A percentile compares a stretch with the other conserved stretches of the same genome.
Conservation (phyloP, 2,888 invertebrate genomes). For the Kuschelorhynchus macadamiae region DNA sequence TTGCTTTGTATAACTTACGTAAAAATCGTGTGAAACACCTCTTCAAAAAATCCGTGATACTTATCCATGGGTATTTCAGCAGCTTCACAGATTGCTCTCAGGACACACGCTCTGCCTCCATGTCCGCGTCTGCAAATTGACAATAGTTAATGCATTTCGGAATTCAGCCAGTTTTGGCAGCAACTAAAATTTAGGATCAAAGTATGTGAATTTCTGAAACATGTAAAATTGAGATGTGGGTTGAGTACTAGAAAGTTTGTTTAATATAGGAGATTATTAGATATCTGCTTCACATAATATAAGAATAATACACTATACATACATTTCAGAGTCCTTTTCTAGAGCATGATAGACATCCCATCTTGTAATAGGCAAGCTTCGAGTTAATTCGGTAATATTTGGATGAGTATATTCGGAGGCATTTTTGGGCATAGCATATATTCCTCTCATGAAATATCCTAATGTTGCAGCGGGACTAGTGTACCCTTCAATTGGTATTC, state of each 20-base stretch:
- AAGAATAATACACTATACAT: too few species aligned
- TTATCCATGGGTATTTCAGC: conserved; percentile 75
- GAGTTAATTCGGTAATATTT: conserved; percentile 47
- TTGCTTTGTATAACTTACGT: conserved; percentile 74
- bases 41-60: conserved; percentile 75
- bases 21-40: conserved; percentile 76
- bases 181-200: too few species aligned
- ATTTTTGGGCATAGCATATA: conserved; percentile 63
- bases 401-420: conserved; percentile 57
- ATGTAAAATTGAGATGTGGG: too few species aligned
- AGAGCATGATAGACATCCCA: conserved; percentile 79
- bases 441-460: conserved; percentile 69
- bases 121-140: conserved; percentile 66
- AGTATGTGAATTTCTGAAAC: too few species aligned
- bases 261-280: too few species aligned
- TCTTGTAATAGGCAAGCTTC: conserved; percentile 61
- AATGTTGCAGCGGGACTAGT: conserved; percentile 67
- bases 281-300: too few species aligned
- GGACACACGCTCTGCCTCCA: conserved; percentile 78
- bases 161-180: too few species aligned
- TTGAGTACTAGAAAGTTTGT: too few species aligned
- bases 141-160: background rate
- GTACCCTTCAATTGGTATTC: conserved; percentile 69
- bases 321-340: conserved; percentile 75
- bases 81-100: conserved; percentile 78